These are phyloP conservation scores for Heliconius ethilla DNA, from an alignment of 2,888 invertebrate species.

Conservation along the genomic window DNA sequence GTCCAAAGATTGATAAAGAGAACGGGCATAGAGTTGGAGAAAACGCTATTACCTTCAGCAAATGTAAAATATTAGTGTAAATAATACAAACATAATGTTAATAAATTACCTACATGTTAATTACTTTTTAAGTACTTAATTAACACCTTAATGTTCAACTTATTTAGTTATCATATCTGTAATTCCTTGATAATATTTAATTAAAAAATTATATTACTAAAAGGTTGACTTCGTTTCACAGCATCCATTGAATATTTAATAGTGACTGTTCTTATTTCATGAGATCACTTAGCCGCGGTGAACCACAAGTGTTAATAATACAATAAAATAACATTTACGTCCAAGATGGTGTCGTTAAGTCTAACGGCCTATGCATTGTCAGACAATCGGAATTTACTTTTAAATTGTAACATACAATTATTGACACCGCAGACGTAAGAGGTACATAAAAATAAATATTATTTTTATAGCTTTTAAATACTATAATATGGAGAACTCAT, in stretches of 20 bases:
- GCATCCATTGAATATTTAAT: constrained; percentile 36
- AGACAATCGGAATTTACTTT: constrained; percentile 57
- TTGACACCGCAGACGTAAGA: constrained; percentile 34
- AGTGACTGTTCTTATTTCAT: constrained; percentile 32
- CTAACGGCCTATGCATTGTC: constrained; percentile 66
- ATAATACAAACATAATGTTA: too few relatives aligned
- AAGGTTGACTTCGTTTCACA: constrained; percentile 22
- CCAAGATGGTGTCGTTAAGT: constrained; percentile 63
- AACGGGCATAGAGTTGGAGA: too few relatives aligned
- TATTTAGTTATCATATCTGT: not conserved
- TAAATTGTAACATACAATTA: constrained; percentile 47
- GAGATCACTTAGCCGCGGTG: constrained; percentile 56
- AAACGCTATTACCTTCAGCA: too few relatives aligned
- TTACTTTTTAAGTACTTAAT: not conserved
- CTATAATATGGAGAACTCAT: not conserved
- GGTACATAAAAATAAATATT: constrained; percentile 14
- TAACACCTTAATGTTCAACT: not conserved
- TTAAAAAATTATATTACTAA: not conserved
- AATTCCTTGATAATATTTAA: not conserved
- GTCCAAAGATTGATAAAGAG: too few relatives aligned
- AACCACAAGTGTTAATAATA: constrained; percentile 74
- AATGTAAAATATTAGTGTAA: too few relatives aligned
- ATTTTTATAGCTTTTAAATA: constrained; percentile 6
- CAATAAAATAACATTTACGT: constrained; percentile 51
- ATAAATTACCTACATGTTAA: too few relatives aligned